These are phyloP conservation scores for Melanostoma scalare DNA, from an alignment of 2,888 invertebrate genomes.

Conservation along the genomic window DNA sequence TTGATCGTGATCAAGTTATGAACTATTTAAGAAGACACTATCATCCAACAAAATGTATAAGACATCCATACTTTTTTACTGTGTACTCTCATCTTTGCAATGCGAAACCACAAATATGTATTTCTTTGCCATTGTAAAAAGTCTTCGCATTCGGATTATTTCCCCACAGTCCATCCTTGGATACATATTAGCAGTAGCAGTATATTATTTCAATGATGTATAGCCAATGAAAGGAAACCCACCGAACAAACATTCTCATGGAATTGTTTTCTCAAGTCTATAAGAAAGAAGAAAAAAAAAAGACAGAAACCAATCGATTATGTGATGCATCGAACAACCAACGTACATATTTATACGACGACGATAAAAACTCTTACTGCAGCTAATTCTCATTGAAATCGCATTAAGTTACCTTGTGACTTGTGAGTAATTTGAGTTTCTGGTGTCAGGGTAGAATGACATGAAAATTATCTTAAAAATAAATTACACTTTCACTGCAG, in stretches of 20 bases:
- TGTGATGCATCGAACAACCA: slow-evolving; percentile 24
- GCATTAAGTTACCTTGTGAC: slow-evolving; percentile 56
- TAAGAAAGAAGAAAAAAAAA: neutral
- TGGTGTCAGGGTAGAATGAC: slow-evolving; percentile 45
- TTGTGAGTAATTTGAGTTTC: slow-evolving; percentile 39
- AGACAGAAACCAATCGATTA: slow-evolving; percentile 28
- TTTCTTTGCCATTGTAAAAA: neutral
- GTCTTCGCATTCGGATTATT: slow-evolving; percentile 23
- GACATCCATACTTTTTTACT: too few relatives aligned
- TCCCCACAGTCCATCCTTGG: slow-evolving; percentile 27
- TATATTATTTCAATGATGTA: slow-evolving; percentile 6
- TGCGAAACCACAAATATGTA: slow-evolving; percentile 40
- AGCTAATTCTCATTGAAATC: slow-evolving; percentile 42
- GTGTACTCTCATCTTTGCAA: slow-evolving; percentile 3
- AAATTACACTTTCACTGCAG: slow-evolving; percentile 56
- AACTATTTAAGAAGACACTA: too few relatives aligned
- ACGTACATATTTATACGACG: neutral
- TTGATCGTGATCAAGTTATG: too few relatives aligned
- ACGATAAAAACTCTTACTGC: slow-evolving; percentile 3
- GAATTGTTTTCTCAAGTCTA: slow-evolving; percentile 21
- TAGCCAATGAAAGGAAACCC: slow-evolving; percentile 40
- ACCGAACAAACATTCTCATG: slow-evolving; percentile 41
- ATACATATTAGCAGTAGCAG: slow-evolving; percentile 13
- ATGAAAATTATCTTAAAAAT: slow-evolving; percentile 45
- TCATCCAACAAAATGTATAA: too few relatives aligned